A percentile compares a stretch with the other conserved stretches of the same genome.
Evolutionary conservation across 1,140 invertebrate species (phyloP).

Genomic region (Nebria ingens): DNA sequence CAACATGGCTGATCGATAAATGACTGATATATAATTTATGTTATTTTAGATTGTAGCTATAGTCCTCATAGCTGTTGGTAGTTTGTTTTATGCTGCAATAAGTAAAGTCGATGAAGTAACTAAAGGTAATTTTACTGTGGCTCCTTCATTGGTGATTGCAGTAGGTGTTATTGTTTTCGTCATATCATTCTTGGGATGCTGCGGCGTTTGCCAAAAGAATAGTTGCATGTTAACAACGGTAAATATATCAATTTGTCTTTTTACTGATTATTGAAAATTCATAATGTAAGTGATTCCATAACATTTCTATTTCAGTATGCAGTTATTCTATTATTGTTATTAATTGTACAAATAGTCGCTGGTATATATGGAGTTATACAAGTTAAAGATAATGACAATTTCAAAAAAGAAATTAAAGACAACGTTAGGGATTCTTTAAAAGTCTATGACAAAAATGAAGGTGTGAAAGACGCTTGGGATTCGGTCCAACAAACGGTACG

Average conservation of each 20-base stretch:
- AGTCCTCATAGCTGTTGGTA: background rate
- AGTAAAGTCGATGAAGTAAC: background rate
- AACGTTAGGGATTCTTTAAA: background rate
- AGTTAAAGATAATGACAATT: background rate
- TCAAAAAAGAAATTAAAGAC: background rate
- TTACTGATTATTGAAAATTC: background rate
- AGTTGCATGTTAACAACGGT: slow-evolving; percentile 74
- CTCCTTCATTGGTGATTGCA: slow-evolving; percentile 62
- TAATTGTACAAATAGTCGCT: background rate
- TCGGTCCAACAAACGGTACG: background rate
- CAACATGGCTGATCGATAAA: too few species aligned
- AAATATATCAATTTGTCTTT: slow-evolving; percentile 24
- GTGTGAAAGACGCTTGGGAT: background rate
- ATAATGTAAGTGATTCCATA: background rate
- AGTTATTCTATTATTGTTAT: background rate
- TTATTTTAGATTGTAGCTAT: background rate
- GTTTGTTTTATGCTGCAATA: background rate
- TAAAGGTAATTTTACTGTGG: slow-evolving; percentile 17
- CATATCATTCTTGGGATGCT: slow-evolving; percentile 74
- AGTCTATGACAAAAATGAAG: background rate
- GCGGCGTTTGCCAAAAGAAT: slow-evolving; percentile 69
- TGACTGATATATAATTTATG: background rate
- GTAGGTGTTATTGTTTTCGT: slow-evolving; percentile 64
- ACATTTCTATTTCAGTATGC: slow-evolving; percentile 2
- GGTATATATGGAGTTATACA: background rate